phyloP scores from a whole-genome alignment of 2,113 vertebrate species.

The Equus quagga region DNA sequence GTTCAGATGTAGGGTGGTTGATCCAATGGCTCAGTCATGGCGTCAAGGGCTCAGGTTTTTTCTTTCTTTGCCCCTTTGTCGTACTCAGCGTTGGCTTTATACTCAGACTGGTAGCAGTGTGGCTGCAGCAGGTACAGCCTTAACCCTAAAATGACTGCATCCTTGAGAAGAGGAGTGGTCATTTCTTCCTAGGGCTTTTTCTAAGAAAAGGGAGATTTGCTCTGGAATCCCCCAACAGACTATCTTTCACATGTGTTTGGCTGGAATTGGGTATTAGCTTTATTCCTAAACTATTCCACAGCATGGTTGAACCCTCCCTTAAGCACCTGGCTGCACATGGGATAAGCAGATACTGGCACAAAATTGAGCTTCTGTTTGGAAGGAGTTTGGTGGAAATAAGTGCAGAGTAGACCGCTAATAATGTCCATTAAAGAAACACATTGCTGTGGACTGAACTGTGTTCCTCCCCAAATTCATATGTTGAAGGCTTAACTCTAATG shows the following conservation, averaged over 20 bases:
- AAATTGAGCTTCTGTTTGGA: not conserved
- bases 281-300: not conserved
- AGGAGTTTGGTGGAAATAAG: not conserved
- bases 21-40: not conserved
- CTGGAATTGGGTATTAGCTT: not conserved
- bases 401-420: not conserved
- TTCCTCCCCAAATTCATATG: not conserved
- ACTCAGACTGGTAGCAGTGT: too few species aligned
- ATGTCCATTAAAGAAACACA: not conserved
- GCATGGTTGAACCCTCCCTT: not conserved
- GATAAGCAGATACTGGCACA: not conserved
- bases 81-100: accelerated
- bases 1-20: not conserved
- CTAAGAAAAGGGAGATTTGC: not conserved
- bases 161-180: not conserved
- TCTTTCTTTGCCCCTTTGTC: not conserved
- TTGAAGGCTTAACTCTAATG: not conserved
- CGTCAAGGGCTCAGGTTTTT: too few species aligned
- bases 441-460: not conserved
- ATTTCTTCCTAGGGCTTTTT: not conserved
- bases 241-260: not conserved
- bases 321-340: not conserved
- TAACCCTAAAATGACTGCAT: not conserved
- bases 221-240: not conserved
- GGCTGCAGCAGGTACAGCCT: not conserved